Base-by-base conservation (phyloP, 2,888 invertebrate species). In the Xiphydria camelus region DNA sequence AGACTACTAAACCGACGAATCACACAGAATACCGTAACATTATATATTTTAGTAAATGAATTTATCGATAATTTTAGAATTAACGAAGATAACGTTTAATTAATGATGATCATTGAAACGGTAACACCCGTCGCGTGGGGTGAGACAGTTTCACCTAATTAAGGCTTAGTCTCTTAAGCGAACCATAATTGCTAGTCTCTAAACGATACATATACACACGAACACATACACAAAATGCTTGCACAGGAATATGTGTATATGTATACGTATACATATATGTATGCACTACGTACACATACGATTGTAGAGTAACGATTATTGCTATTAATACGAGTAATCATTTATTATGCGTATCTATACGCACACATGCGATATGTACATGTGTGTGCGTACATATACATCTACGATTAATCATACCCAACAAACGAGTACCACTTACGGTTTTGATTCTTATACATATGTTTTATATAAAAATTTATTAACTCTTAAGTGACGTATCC, bases 181-280 rank as follows among this genome's bases (percentile, higher is more conserved):
- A 64, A 63, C 56, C 53, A 56, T 67, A 64, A 68, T 64, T 64
- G 61, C 69, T 69, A 69, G 69, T 68, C 69, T 60, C 55, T 57
- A 60, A 49, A 63, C 56, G 18, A 51, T 52, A 53, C 49, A 57
- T 47, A 47, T 47, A 49, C 41, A 34, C 15, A 41, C 40, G 50
- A 14, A 4, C 14, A 26, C 4, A 26, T 26, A 26, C 10, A n/a
- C 26, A 4, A 26, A n/a, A 12, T 4, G 14, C 5, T 6, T 26
- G 3, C 10, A n/a, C 2, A 25, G 3, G 12, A 1, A n/a, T 6
- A 26, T 26, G 26, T 12, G 14, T 26, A 10, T 26, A 26, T 56
- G 45, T 42, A 7, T 32, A 33, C 36, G 45, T 51, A 37, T 47
- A 45, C 15, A 39, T 19, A 38, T 20, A 36, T 22, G 32, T 36